Conservation (phyloP, 2,888 invertebrate species). For the Catocala nupta region DNA sequence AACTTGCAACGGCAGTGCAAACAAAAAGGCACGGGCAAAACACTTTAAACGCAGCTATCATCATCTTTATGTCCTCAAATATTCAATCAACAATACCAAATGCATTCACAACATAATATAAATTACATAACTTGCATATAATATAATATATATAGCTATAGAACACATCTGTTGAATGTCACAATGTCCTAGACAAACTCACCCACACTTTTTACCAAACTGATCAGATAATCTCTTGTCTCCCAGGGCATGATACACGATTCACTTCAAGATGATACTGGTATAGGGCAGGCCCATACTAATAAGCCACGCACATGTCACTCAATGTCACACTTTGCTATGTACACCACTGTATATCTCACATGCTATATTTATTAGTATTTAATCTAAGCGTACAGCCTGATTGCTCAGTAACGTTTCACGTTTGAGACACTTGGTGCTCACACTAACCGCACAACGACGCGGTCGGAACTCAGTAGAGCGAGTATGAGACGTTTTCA, state of each 20-base stretch:
- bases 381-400: no score
- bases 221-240: no score
- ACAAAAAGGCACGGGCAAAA: slow-evolving; percentile 24
- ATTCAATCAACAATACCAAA: slow-evolving; percentile 26
- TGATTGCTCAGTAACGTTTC: no score
- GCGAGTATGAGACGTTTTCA: slow-evolving; percentile 27
- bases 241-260: no score
- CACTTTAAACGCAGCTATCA: slow-evolving; percentile 12
- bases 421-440: background rate
- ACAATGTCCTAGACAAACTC: slow-evolving; percentile 13
- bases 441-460: background rate
- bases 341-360: no score
- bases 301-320: no score
- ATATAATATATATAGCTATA: slow-evolving; percentile 40
- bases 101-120: slow-evolving; percentile 35
- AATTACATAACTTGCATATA: slow-evolving; percentile 40
- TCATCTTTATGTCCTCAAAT: background rate
- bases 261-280: no score
- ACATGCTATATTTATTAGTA: no score
- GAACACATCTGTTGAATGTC: slow-evolving; percentile 45
- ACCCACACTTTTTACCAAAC: no score
- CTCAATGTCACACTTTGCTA: no score
- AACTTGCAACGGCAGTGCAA: slow-evolving; percentile 19
- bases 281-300: no score
- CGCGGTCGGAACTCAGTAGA: no score